Conservation (phyloP, 1,140 invertebrate species). For the Schlechtendalia chinensis region DNA sequence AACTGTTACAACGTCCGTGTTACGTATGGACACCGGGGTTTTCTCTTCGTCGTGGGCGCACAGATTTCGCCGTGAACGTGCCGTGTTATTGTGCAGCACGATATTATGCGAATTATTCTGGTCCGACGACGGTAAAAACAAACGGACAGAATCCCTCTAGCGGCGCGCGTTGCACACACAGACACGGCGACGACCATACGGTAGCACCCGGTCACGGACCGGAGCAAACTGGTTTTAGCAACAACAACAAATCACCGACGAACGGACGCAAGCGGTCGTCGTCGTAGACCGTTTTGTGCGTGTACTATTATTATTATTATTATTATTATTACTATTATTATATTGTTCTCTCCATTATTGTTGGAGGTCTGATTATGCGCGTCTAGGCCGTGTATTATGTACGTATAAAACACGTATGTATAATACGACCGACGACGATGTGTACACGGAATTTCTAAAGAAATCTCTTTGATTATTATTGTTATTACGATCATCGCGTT, state of each 20-base stretch:
- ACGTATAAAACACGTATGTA: neutral
- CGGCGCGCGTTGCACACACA: neutral
- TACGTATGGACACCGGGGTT: too few relatives aligned
- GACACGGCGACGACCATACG: conserved; percentile 35
- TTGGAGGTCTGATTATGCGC: neutral
- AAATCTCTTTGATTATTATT: neutral
- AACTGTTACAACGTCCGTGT: too few relatives aligned
- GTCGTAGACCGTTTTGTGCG: neutral
- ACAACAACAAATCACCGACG: neutral
- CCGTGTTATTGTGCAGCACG: too few relatives aligned
- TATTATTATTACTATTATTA: neutral
- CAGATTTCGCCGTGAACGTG: too few relatives aligned
- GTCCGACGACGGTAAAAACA: too few relatives aligned
- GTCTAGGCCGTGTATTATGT: neutral
- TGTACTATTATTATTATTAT: conserved; percentile 3
- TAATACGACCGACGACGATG: too few relatives aligned
- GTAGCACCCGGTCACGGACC: conserved; percentile 36
- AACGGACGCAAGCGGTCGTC: neutral
- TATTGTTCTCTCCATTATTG: neutral
- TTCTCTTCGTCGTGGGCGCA: too few relatives aligned
- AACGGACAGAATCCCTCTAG: too few relatives aligned
- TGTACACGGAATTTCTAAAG: neutral
- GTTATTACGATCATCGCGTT: too few relatives aligned
- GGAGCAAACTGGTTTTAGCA: conserved; percentile 46
- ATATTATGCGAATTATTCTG: too few relatives aligned